A percentile compares a stretch with the other conserved stretches of the same genome.
Conservation (phyloP, 1,140 invertebrate species). For the Megathymus violae region DNA sequence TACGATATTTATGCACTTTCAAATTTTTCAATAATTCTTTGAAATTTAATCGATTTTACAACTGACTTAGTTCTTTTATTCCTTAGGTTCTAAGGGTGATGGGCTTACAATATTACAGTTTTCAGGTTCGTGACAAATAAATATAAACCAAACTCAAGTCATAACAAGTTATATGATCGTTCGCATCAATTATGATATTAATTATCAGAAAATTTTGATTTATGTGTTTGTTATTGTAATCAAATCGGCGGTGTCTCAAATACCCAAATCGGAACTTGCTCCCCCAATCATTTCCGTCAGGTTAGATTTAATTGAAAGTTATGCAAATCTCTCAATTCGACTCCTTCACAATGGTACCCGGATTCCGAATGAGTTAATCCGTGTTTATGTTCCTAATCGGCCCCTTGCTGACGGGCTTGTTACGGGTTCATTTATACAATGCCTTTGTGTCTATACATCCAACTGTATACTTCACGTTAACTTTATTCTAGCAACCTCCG, state of each 20-base stretch:
- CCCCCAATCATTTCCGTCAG: conserved; percentile 77
- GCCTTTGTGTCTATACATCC: conserved; percentile 66
- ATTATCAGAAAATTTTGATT: conserved; percentile 23
- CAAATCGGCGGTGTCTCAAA: conserved; percentile 28
- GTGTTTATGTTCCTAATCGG: conserved; percentile 82
- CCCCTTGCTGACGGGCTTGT: conserved; percentile 75
- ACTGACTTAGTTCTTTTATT: too few species aligned
- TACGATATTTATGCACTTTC: too few species aligned
- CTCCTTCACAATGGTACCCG: conserved; percentile 80
- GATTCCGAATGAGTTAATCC: conserved; percentile 83
- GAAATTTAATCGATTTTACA: too few species aligned
- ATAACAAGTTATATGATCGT: too few species aligned
- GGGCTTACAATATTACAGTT: too few species aligned
- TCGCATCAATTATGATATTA: background rate
- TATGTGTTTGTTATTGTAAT: conserved; percentile 21
- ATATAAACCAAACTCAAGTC: too few species aligned
- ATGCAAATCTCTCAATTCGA: conserved; percentile 82
- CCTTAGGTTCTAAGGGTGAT: too few species aligned
- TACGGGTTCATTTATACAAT: conserved; percentile 78
- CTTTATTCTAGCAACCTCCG: conserved; percentile 27
- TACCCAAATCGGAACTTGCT: conserved; percentile 55
- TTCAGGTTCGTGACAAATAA: too few species aligned
- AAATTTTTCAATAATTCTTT: too few species aligned
- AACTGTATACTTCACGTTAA: conserved; percentile 36
- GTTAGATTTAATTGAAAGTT: conserved; percentile 82